Base-by-base conservation (phyloP, 1,140 invertebrate species). In the Amphibalanus amphitrite region DNA sequence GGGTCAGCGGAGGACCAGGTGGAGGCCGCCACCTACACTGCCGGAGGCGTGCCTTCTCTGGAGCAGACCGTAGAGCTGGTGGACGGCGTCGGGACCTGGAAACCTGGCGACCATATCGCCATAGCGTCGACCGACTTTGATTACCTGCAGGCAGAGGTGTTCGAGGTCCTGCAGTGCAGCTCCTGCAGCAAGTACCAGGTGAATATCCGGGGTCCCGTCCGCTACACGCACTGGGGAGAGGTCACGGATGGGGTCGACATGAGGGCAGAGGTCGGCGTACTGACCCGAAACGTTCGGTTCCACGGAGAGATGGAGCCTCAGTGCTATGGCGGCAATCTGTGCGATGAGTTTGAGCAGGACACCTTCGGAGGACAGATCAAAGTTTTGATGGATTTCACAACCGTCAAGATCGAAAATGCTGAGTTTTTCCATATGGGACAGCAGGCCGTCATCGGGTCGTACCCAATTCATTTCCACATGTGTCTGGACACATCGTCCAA, bases 401-500 rank as follows among this genome's bases (percentile, higher is more conserved):
- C 65, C 8, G 65, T 67, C 3, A 10, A 28, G 1, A 67, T 67
- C 8, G 65, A 26, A 3, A 67, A 67, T 26, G 65, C 65, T 17
- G 65, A 67, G 65, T 28, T 67, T 10, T 67, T 67, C 28, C 26
- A 67, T 28, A 67, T 67, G 65, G 65, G 65, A 28, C 65, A 67
- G 28, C 8, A 67, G 6, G 3, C 65, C 10, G 15, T 67, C n/a
- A 8, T 67, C 6, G 65, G 65, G 8, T 26, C 65, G 28, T 67
- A 67, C 17, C 65, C 65, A 3, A 28, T 67, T 28, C 65, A 67
- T 25, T 67, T 67, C 17, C 65, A 67, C n/a, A 67, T 67, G 65
- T 67, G 65, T 25, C 3, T 26, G 28, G 28, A 67, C n/a, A 15
- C 28, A 28, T 13, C 10, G 3, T 26, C 20, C 3, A 26, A 28